These are phyloP conservation scores for Chloroclystis v-ata DNA, from an alignment of 2,888 invertebrate genomes.

Conservation along the genomic window DNA sequence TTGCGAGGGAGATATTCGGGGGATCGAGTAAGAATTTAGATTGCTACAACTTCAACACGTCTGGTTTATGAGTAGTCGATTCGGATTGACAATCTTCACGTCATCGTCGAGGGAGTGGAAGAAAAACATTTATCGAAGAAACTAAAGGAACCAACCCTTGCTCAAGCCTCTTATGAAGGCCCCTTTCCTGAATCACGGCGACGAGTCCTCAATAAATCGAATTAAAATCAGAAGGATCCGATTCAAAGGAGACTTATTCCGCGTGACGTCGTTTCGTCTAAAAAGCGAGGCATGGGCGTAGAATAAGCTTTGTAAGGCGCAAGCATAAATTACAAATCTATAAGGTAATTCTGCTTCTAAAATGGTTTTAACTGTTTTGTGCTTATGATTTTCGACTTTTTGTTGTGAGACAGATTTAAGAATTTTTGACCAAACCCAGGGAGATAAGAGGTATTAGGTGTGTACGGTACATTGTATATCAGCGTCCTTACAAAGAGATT, in stretches of 20 bases:
- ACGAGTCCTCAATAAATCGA: slow-evolving; percentile 21
- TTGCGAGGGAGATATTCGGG: not conserved
- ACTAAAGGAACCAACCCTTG: slow-evolving; percentile 12
- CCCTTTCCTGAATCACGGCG: slow-evolving; percentile 15
- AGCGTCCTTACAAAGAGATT: slow-evolving; percentile 11
- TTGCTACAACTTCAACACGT: not conserved
- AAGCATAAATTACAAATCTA: slow-evolving; percentile 6
- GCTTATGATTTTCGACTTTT: not conserved
- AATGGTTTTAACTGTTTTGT: slow-evolving; percentile 1
- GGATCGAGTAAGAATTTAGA: not conserved
- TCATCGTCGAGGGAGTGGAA: not conserved
- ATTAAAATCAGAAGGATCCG: slow-evolving; percentile 22
- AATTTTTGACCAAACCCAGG: no score
- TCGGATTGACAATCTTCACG: not conserved
- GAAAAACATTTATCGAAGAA: slow-evolving; percentile 10
- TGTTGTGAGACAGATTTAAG: no score
- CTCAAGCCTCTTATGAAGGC: slow-evolving; percentile 11
- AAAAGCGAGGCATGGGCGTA: slow-evolving; percentile 17
- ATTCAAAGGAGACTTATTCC: slow-evolving; percentile 24
- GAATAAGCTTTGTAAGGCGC: slow-evolving; percentile 5
- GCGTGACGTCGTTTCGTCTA: slow-evolving; percentile 16
- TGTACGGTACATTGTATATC: no score
- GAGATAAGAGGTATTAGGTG: no score
- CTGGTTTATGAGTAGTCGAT: no score
- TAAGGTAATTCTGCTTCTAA: not conserved